These are phyloP conservation scores for Thalassophryne amazonica DNA, from an alignment of 2,797 vertebrate species.

Conservation along the genomic window DNA sequence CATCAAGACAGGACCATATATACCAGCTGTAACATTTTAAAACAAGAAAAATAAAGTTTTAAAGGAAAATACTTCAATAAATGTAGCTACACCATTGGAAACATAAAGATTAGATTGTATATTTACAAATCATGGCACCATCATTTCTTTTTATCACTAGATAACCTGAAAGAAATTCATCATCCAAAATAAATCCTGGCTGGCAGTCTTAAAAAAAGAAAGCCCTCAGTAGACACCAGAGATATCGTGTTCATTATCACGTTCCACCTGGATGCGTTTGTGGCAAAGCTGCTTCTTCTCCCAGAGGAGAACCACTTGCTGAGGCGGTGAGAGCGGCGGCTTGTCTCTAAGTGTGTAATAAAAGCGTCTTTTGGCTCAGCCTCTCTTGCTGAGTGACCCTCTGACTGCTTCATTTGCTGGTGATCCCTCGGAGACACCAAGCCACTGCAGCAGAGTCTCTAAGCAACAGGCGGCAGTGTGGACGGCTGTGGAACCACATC, in stretches of 20 bases:
- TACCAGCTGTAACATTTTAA: no score
- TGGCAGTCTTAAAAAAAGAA: slow-evolving; percentile 9
- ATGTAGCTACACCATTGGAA: no score
- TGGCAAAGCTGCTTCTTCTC: slow-evolving; percentile 16
- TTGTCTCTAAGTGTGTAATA: slow-evolving; percentile 47
- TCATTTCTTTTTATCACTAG: slow-evolving; percentile 14
- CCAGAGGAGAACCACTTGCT: slow-evolving; percentile 13
- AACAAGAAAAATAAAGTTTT: no score
- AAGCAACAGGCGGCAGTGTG: slow-evolving; percentile 44
- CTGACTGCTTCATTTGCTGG: slow-evolving; percentile 47
- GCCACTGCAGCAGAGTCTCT: slow-evolving; percentile 40
- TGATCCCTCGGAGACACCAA: slow-evolving; percentile 16
- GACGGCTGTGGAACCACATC: slow-evolving; percentile 27
- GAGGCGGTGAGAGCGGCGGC: slow-evolving; percentile 12
- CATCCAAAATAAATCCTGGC: slow-evolving; percentile 40
- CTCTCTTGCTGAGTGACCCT: slow-evolving; percentile 37
- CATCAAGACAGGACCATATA: no score
- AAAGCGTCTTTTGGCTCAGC: slow-evolving; percentile 34
- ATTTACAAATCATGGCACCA: no score
- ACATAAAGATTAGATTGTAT: no score
- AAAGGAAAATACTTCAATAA: no score
- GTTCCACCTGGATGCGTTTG: slow-evolving; percentile 41
- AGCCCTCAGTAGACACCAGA: slow-evolving; percentile 15
- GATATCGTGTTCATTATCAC: slow-evolving; percentile 52
- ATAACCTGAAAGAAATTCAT: slow-evolving; percentile 44